phyloP scores from a whole-genome alignment of 1,140 invertebrate genomes.

The Drosophila tani region DNA sequence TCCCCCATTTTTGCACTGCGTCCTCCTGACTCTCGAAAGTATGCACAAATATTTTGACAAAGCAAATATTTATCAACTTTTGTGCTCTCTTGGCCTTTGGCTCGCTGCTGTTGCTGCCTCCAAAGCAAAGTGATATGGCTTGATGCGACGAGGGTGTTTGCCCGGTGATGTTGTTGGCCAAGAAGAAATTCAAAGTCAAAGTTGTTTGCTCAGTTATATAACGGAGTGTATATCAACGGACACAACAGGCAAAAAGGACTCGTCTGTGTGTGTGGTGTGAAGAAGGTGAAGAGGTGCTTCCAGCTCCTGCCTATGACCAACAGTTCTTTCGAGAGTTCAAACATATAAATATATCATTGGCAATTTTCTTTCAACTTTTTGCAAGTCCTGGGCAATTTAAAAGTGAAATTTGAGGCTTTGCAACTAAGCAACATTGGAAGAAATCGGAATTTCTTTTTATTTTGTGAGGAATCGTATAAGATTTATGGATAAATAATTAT shows the following conservation, averaged over 20 bases:
- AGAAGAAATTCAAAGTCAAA: slow-evolving; percentile 75
- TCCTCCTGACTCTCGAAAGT: slow-evolving; percentile 44
- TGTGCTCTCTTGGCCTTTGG: slow-evolving; percentile 67
- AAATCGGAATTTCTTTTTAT: neutral
- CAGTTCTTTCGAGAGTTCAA: slow-evolving; percentile 7
- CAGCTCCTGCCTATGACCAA: neutral
- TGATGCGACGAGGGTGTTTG: slow-evolving; percentile 18
- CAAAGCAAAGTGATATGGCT: slow-evolving; percentile 37
- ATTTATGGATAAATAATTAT: neutral
- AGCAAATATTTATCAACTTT: slow-evolving; percentile 77
- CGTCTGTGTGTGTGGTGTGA: slow-evolving; percentile 7
- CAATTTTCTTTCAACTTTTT: slow-evolving; percentile 1
- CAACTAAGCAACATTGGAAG: neutral
- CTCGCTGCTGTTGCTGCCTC: slow-evolving; percentile 50
- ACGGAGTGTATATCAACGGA: slow-evolving; percentile 9
- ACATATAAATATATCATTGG: slow-evolving; percentile 28
- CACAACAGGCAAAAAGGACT: slow-evolving; percentile 6
- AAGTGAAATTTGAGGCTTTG: neutral
- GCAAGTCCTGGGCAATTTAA: neutral
- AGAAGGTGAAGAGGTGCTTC: slow-evolving; percentile 12
- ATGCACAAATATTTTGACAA: slow-evolving; percentile 75
- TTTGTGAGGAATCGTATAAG: neutral
- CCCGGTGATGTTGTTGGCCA: slow-evolving; percentile 24
- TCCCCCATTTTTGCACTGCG: neutral
- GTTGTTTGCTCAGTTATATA: slow-evolving; percentile 49